Evolutionary conservation across 1,140 invertebrate species (phyloP).

Genomic region (Halictus rubicundus): DNA sequence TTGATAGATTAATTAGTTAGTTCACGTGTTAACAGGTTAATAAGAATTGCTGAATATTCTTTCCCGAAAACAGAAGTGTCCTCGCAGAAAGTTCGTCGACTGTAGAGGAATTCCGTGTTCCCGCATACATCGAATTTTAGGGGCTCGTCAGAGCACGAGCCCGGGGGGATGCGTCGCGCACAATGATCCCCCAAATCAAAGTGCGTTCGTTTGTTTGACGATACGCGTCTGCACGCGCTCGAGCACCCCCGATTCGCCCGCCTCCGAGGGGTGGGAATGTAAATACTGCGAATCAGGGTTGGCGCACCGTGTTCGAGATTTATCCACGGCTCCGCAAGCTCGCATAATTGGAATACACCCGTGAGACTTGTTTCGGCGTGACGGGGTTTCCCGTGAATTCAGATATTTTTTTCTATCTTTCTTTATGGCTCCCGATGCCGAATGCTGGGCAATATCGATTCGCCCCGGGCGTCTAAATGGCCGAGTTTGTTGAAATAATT

Average conservation of each 20-base stretch:
- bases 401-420: no score
- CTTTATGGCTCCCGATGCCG: no score
- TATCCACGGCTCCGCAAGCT: background rate
- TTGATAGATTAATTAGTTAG: no score
- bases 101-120: slow-evolving; percentile 37
- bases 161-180: background rate
- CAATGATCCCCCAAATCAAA: slow-evolving; percentile 48
- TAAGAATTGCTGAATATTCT: no score
- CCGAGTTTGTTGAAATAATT: no score
- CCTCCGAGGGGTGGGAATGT: slow-evolving; percentile 5
- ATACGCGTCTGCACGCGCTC: slow-evolving; percentile 35
- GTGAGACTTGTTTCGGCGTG: background rate
- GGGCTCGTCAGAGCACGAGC: slow-evolving; percentile 21
- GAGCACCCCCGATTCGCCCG: slow-evolving; percentile 34
- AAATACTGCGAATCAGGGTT: background rate
- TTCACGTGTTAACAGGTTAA: no score
- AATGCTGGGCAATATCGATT: no score
- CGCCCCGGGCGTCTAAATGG: no score
- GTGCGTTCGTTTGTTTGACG: slow-evolving; percentile 22
- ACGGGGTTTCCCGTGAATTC: no score
- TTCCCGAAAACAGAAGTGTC: no score
- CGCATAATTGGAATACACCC: background rate
- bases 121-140: slow-evolving; percentile 26
- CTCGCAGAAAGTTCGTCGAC: no score
- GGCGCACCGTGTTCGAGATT: background rate